Conservation (phyloP, 2,797 vertebrate species). For the Phyllotis vaccarum region DNA sequence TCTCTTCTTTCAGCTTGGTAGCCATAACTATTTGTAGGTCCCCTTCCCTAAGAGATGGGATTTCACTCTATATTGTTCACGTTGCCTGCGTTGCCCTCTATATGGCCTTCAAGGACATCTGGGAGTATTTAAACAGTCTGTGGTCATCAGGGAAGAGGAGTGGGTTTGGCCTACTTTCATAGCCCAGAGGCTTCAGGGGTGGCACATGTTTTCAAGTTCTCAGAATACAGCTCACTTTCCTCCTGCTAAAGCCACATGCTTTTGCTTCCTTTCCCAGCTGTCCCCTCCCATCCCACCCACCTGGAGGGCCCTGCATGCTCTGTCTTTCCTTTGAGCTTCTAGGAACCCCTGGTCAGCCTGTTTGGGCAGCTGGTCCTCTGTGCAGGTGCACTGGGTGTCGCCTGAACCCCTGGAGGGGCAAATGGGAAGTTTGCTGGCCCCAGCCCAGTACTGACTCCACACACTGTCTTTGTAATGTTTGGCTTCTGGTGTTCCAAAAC, state of each 20-base stretch:
- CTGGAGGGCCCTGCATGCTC: background rate
- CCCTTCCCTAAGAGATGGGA: slow-evolving; percentile 68
- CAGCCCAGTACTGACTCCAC: background rate
- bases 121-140: slow-evolving; percentile 67
- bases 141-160: slow-evolving; percentile 50
- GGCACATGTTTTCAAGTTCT: slow-evolving; percentile 6
- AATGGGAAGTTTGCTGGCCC: slow-evolving; percentile 44
- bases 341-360: slow-evolving; percentile 58
- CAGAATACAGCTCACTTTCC: slow-evolving; percentile 14
- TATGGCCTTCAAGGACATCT: slow-evolving; percentile 64
- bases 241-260: background rate
- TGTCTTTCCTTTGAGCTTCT: background rate
- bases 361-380: slow-evolving; percentile 72
- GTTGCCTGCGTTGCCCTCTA: slow-evolving; percentile 28
- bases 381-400: slow-evolving; percentile 32
- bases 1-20: slow-evolving; percentile 8
- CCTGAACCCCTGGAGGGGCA: background rate
- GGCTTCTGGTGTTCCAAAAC: slow-evolving; percentile 52
- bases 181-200: background rate
- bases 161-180: slow-evolving; percentile 28
- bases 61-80: slow-evolving; percentile 61
- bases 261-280: slow-evolving; percentile 28
- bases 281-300: slow-evolving; percentile 27
- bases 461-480: background rate
- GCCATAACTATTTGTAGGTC: slow-evolving; percentile 51